Conservation (phyloP, 2,888 invertebrate genomes). For the Drosophila anomalata region DNA sequence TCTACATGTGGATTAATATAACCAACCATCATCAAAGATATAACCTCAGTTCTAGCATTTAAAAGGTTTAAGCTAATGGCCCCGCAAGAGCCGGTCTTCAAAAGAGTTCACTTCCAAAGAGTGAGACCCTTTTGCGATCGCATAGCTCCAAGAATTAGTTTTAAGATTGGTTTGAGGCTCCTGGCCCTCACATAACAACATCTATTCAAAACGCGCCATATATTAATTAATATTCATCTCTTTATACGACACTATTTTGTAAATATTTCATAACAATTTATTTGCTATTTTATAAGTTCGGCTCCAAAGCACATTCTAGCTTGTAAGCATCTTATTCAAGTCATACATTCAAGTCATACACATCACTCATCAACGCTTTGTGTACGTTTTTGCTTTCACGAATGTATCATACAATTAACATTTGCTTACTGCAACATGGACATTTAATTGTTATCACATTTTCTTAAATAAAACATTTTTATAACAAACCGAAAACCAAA, state of each 20-base stretch:
- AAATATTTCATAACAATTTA: constrained; percentile 56
- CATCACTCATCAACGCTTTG: constrained; percentile 76
- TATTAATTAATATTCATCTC: constrained; percentile 14
- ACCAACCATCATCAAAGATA: constrained; percentile 43
- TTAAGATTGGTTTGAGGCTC: constrained; percentile 52
- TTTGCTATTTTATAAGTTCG: constrained; percentile 43
- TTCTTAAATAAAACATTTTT: constrained; percentile 43
- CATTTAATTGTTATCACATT: constrained; percentile 45
- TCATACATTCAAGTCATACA: constrained; percentile 37
- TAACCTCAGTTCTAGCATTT: constrained; percentile 59
- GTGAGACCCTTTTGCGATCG: neutral
- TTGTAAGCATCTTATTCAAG: constrained; percentile 42
- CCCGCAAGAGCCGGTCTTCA: neutral
- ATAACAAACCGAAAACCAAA: constrained; percentile 28
- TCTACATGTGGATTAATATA: constrained; percentile 76
- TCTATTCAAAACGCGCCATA: constrained; percentile 19
- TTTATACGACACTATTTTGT: constrained; percentile 42
- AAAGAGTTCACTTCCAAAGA: constrained; percentile 17
- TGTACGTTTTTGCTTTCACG: constrained; percentile 76
- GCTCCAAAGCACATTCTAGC: constrained; percentile 42
- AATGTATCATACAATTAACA: constrained; percentile 67
- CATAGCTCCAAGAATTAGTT: constrained; percentile 8
- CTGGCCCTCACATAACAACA: constrained; percentile 38
- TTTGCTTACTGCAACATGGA: constrained; percentile 44
- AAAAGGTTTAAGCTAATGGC: neutral